phyloP scores from a whole-genome alignment of 2,797 vertebrate species.

The Allobates femoralis region DNA sequence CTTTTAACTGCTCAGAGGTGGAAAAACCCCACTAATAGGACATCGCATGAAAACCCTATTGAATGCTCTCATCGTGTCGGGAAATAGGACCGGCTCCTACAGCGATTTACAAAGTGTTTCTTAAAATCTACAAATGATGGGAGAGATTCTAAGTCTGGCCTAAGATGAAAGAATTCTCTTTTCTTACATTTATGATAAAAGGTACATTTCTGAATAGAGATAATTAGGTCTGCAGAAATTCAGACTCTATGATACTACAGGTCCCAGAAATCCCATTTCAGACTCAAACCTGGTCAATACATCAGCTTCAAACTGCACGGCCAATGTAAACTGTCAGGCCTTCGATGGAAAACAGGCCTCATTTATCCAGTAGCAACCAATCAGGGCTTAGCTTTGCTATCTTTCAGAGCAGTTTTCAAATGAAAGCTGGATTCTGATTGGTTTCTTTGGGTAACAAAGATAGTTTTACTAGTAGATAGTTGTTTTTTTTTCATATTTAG shows the following conservation, averaged over 20 bases:
- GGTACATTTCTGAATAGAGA: neutral
- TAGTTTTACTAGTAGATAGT: no score
- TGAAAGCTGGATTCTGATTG: no score
- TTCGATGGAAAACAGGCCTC: neutral
- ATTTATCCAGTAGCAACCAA: no score
- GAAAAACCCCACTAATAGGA: constrained; percentile 9
- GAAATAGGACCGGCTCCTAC: neutral
- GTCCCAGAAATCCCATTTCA: neutral
- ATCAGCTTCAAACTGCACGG: neutral
- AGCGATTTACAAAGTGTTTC: constrained; percentile 14
- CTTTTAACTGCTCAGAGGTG: constrained; percentile 27
- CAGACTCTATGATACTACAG: neutral
- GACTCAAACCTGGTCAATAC: neutral
- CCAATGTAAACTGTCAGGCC: neutral
- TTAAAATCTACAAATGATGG: neutral
- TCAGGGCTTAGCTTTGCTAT: no score
- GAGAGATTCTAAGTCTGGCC: neutral
- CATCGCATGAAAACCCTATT: constrained; percentile 5
- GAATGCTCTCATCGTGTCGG: neutral
- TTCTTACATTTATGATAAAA: neutral
- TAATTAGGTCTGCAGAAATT: neutral
- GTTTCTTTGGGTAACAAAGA: no score
- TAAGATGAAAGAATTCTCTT: neutral
- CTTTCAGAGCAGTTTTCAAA: no score
- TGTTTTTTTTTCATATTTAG: no score